Base-by-base conservation (phyloP, 2,888 invertebrate species). In the Macaria liturata region DNA sequence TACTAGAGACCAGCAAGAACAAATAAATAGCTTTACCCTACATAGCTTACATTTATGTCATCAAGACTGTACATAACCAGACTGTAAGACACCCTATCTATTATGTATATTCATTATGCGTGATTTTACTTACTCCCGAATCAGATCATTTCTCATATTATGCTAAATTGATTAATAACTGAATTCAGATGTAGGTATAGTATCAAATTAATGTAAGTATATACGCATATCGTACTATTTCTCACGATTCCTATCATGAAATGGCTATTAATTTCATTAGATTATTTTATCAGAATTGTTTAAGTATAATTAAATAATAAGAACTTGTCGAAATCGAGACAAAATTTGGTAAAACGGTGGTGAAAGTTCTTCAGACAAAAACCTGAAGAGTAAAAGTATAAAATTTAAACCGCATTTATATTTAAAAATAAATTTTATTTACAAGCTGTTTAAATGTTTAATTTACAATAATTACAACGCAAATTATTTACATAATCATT, bases 51-150 rank as follows among this genome's bases (percentile, higher is more conserved):
- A 20, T 20, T 20, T 20, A 20, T 20, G 20, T 20, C 20, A 20
- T 20, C 20, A 20, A n/a, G 20, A 20, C 20, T 20, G 2, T 20
- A 20, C 20, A 20, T 20, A 20, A 42, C 4, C 9, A 8, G 8
- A 42, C 9, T 9, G 5, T 8, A 4, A 42, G 9, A 9, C 8
- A 42, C 4, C 7, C 5, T 8, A 84, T 83, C 87, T 88, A 89
- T 91, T 88, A 89, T 89, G 86, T 84, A 84, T 79, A 78, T 75
- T 47, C 80, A 85, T 87, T 88, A 88, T 89, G 88, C 86, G 75
- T 78, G 78, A 76, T 77, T 72, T 74, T 42, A 74, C 73, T 69
- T 67, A 64, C 68, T 61, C 60, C 67, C 62, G 62, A 68, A 75
- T 77, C 78, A 78, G 78, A 79, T 78, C 78, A 66, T 69, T 59